Evolutionary conservation across 92 coral and sea anemone genomes (phyloP).

Genomic region (Heliopora coerulea): DNA sequence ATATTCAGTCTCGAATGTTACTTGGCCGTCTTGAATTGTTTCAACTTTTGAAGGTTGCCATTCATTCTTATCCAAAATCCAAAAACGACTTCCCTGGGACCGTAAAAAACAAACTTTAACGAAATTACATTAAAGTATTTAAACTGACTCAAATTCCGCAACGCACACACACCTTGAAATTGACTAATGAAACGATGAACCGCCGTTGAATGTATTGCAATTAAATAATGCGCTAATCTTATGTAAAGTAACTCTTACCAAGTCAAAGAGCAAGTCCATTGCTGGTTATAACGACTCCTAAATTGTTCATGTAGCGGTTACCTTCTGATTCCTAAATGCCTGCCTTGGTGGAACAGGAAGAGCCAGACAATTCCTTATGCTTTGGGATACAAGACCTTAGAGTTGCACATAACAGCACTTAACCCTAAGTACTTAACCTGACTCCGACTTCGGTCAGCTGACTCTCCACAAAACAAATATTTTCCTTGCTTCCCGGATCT

Average conservation of each 20-base stretch:
- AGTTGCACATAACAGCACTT: too few species aligned
- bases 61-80: slow-evolving; percentile 94
- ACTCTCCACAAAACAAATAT: background rate
- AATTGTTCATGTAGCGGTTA: background rate
- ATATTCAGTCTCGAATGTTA: slow-evolving; percentile 84
- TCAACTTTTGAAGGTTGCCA: slow-evolving; percentile 93
- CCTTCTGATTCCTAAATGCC: background rate
- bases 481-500: too few species aligned
- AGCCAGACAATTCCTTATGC: background rate
- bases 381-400: background rate
- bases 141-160: too few species aligned
- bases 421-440: background rate
- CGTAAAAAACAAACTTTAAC: background rate
- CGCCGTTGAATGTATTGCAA: background rate
- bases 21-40: slow-evolving; percentile 73
- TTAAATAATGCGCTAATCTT: background rate
- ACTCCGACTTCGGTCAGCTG: background rate
- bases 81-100: slow-evolving; percentile 86
- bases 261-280: slow-evolving; percentile 38
- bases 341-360: background rate
- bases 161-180: too few species aligned
- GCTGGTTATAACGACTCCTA: slow-evolving; percentile 1
- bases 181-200: background rate
- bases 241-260: slow-evolving; percentile 7
- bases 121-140: background rate